Evolutionary conservation across 2,888 invertebrate species (phyloP), one percentile per base, ranked within the genome.

Genomic region (Eilema sororculum): DNA sequence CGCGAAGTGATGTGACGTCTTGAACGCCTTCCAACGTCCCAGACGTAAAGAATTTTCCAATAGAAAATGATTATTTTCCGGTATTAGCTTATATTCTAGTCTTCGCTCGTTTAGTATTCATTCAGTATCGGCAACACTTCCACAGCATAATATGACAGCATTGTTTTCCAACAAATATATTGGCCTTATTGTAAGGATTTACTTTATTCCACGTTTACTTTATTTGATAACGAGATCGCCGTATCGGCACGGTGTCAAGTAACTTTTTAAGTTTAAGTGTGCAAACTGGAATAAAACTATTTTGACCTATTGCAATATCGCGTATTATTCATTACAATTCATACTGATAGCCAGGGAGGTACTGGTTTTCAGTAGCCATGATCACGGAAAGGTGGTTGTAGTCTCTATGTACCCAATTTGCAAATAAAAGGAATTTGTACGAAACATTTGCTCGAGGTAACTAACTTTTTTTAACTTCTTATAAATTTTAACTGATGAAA

Each of bases 1-100:
- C 86, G 85, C 79, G 78, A 86, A 87, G 86, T 91, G 89, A 91
- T 90, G 90, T 90, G 92, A 92, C 91, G 84, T 89, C 89, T 90
- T 88, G 87, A 91, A 88, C 85, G 81, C 77, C 80, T 85, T 86
- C 86, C 86, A 87, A 87, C 84, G 82, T 84, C 80, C 76, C 75
- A 83, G 78, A 84, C 81, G 84, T 79, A 79, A 74, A 88, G 90
- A 90, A 92, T 92, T 92, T 92, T 89, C 88, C 90, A 92, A 90
- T 93, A 90, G 84, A 76, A 86, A 90, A 90, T 88, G 84, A 89
- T 89, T 87, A 87, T 88, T 84, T 84, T 77, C 77, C 76, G 80
- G 77, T 81, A 83, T 81, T 80, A 82, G 78, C 80, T 81, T 81
- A 81, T 85, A 80, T 84, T 83, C 79, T 72, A 72, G 72, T 77